Evolutionary conservation across 2,797 vertebrate genomes (phyloP).

Genomic region (Carapus acus): DNA sequence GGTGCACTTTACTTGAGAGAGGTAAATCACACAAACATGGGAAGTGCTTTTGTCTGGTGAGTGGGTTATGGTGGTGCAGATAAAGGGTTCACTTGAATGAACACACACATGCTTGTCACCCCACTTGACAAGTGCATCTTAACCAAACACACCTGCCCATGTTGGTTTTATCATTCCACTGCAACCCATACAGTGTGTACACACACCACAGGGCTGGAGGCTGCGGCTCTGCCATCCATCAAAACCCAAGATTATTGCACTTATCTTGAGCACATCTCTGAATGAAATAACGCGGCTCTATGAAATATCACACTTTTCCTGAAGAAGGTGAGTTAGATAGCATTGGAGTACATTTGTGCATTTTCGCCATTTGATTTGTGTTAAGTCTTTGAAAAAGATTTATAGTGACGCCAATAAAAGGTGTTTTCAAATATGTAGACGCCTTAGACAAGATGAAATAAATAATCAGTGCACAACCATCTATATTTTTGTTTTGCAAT

Average conservation of each 20-base stretch:
- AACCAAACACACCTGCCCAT: constrained; percentile 77
- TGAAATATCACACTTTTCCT: constrained; percentile 67
- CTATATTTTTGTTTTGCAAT: too few relatives aligned
- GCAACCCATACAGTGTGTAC: constrained; percentile 67
- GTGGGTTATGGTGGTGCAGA: constrained; percentile 69
- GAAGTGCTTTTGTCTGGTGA: constrained; percentile 70
- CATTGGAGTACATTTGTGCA: constrained; percentile 50
- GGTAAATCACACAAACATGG: constrained; percentile 70
- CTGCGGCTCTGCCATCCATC: constrained; percentile 68
- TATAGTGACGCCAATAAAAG: constrained; percentile 25
- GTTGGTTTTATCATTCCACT: constrained; percentile 66
- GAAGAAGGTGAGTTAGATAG: constrained; percentile 61
- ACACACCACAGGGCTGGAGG: constrained; percentile 62
- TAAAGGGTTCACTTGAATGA: constrained; percentile 76
- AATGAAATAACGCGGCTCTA: constrained; percentile 67
- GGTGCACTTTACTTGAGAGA: constrained; percentile 54
- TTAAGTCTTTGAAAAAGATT: constrained; percentile 35
- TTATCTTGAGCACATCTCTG: constrained; percentile 74
- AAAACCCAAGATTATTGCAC: constrained; percentile 69
- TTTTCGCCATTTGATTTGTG: constrained; percentile 42
- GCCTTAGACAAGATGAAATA: background rate
- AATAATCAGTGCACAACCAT: background rate
- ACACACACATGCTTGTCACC: constrained; percentile 71
- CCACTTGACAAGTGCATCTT: constrained; percentile 74
- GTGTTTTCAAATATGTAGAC: background rate